Percentiles rank a stretch among this genome's conserved stretches.
These are phyloP conservation scores for Parotocinclus haroldoi DNA, from an alignment of 2,797 vertebrate species.

Conservation along the genomic window DNA sequence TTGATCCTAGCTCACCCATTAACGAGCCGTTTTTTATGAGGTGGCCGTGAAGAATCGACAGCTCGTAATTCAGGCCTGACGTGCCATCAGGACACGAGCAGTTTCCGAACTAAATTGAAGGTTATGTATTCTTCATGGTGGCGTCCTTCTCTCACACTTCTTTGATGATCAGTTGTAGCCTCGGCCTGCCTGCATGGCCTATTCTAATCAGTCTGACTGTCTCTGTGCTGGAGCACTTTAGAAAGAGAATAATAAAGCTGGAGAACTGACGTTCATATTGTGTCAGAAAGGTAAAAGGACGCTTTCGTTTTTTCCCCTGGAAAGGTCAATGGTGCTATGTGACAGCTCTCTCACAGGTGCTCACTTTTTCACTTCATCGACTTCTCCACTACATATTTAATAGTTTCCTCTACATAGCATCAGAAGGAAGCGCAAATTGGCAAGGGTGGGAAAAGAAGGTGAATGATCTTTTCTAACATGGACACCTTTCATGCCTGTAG, in stretches of 20 bases:
- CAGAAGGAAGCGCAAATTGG: constrained; percentile 74
- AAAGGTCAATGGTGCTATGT: constrained; percentile 57
- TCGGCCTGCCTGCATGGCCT: constrained; percentile 30
- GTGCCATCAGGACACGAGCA: constrained; percentile 50
- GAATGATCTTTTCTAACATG: constrained; percentile 66
- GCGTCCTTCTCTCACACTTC: constrained; percentile 22
- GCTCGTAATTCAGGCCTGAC: constrained; percentile 58
- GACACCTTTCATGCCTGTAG: constrained; percentile 69
- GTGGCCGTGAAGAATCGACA: constrained; percentile 53
- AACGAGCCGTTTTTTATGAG: constrained; percentile 69
- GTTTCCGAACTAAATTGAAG: constrained; percentile 55
- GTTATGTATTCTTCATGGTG: constrained; percentile 62
- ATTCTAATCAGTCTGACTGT: constrained; percentile 44
- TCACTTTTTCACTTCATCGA: constrained; percentile 33
- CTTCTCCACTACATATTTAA: constrained; percentile 79
- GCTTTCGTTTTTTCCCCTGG: constrained; percentile 9
- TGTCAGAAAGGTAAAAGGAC: constrained; percentile 48
- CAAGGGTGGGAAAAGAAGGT: constrained; percentile 76
- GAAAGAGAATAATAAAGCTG: constrained; percentile 49
- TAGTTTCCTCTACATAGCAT: constrained; percentile 66
- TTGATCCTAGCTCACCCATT: constrained; percentile 73
- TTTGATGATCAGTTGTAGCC: constrained; percentile 48
- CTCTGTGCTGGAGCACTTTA: constrained; percentile 29
- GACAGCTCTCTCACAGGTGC: constrained; percentile 51
- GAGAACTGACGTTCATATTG: constrained; percentile 40